Evolutionary conservation across 1,140 invertebrate species (phyloP).

Genomic region (Listronotus oregonensis): DNA sequence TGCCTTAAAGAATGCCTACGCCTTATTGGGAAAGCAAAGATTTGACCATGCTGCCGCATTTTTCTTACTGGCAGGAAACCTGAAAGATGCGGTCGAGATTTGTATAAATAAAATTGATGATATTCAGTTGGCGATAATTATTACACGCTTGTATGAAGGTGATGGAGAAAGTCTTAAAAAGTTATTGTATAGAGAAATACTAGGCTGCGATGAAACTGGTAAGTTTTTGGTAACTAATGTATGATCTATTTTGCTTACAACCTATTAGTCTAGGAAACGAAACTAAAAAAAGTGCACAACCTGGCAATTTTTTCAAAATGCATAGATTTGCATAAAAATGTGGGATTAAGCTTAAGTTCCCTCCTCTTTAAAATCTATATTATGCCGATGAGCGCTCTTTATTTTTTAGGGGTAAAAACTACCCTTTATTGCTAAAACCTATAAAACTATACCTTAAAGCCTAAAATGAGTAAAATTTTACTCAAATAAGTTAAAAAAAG

Average conservation of each 20-base stretch:
- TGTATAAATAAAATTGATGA: slow-evolving; percentile 89
- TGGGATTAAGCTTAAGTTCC: too few species aligned
- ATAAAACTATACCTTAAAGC: too few species aligned
- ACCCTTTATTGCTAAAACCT: too few species aligned
- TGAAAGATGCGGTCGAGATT: slow-evolving; percentile 93
- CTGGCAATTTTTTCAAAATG: too few species aligned
- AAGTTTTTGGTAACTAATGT: slow-evolving; percentile 19
- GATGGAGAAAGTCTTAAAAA: slow-evolving; percentile 77
- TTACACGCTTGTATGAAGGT: slow-evolving; percentile 89
- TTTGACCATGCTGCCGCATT: slow-evolving; percentile 94
- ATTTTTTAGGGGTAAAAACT: too few species aligned
- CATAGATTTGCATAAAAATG: too few species aligned
- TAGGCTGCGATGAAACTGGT: slow-evolving; percentile 72
- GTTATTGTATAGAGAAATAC: slow-evolving; percentile 78
- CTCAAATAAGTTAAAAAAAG: too few species aligned
- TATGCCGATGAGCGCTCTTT: too few species aligned
- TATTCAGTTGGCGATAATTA: slow-evolving; percentile 93
- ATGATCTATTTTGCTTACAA: slow-evolving; percentile 1
- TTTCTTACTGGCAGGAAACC: slow-evolving; percentile 90
- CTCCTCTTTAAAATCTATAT: too few species aligned
- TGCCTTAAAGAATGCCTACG: slow-evolving; percentile 97
- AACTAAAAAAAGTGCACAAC: background rate
- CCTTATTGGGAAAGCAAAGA: slow-evolving; percentile 91
- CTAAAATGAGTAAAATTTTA: too few species aligned
- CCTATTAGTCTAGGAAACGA: too few species aligned